Evolutionary conservation across 2,113 vertebrate species (phyloP).

Genomic region (Catharus minimus): DNA sequence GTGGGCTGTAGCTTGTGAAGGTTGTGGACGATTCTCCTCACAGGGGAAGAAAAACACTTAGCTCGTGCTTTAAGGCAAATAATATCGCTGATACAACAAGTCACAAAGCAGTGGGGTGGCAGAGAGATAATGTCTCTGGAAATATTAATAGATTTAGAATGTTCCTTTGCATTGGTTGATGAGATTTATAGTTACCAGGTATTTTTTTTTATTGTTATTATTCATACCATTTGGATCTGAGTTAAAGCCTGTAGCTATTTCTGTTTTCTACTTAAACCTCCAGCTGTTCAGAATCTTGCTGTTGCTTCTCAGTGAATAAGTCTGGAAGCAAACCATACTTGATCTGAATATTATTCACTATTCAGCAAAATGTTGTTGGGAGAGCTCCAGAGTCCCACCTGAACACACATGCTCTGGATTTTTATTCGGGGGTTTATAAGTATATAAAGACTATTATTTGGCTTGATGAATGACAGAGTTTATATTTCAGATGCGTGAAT

Average conservation of each 20-base stretch:
- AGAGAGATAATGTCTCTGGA: constrained; percentile 79
- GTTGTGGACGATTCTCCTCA: constrained; percentile 76
- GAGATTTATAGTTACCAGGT: constrained; percentile 83
- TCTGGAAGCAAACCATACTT: constrained; percentile 66
- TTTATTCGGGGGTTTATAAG: neutral
- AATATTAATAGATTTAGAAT: constrained; percentile 87
- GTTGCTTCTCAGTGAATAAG: constrained; percentile 63
- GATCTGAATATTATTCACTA: constrained; percentile 78
- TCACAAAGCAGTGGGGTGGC: constrained; percentile 82
- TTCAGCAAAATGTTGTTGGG: constrained; percentile 68
- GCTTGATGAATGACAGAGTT: constrained; percentile 3
- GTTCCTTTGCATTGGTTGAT: constrained; percentile 79
- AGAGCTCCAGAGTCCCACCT: constrained; percentile 56
- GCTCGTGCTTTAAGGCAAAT: constrained; percentile 83
- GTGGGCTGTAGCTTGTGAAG: constrained; percentile 79
- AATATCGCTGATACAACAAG: constrained; percentile 81
- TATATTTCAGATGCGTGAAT: constrained; percentile 10
- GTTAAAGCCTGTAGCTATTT: constrained; percentile 78
- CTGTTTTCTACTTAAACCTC: constrained; percentile 81
- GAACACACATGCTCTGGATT: constrained; percentile 46
- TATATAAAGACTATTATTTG: constrained; percentile 30
- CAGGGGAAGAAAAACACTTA: constrained; percentile 84
- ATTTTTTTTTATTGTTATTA: constrained; percentile 76
- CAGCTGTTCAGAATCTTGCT: constrained; percentile 76
- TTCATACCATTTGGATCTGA: constrained; percentile 74